A percentile compares a stretch with the other conserved stretches of the same genome.
Evolutionary conservation across 2,113 vertebrate genomes (phyloP).

Genomic region (Crypturellus undulatus): DNA sequence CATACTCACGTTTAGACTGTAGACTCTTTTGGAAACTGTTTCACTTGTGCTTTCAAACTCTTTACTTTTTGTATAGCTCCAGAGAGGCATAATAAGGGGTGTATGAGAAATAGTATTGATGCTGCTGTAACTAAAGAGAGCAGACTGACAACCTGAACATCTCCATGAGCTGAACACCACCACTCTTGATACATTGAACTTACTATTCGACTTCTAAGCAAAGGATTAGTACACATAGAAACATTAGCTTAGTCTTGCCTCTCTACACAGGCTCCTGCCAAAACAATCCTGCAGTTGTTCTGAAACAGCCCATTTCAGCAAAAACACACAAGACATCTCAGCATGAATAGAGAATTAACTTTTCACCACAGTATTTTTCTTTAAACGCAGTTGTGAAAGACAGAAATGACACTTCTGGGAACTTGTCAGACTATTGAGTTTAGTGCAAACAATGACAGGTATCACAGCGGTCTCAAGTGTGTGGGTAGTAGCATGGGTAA

Average conservation of each 20-base stretch:
- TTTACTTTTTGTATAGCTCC: no score
- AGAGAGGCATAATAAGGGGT: neutral
- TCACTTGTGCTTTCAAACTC: neutral
- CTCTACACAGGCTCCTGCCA: neutral
- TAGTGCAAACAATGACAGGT: constrained; percentile 13
- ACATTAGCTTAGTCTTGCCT: neutral
- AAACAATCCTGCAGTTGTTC: neutral
- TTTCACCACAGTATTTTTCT: neutral
- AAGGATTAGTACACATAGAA: neutral
- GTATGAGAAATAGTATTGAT: neutral
- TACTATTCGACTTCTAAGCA: neutral
- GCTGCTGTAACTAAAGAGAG: neutral
- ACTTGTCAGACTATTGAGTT: neutral
- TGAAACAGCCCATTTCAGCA: neutral
- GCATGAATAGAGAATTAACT: neutral
- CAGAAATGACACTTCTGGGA: neutral
- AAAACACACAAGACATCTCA: neutral
- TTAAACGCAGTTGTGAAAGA: neutral
- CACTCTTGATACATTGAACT: neutral
- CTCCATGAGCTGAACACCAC: neutral
- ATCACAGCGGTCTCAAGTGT: neutral
- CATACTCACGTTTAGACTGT: neutral
- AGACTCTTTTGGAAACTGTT: neutral
- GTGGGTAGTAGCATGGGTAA: neutral
- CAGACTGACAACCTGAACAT: neutral